Base-by-base conservation (phyloP, 2,113 vertebrate genomes). In the Oceanodroma tethys region DNA sequence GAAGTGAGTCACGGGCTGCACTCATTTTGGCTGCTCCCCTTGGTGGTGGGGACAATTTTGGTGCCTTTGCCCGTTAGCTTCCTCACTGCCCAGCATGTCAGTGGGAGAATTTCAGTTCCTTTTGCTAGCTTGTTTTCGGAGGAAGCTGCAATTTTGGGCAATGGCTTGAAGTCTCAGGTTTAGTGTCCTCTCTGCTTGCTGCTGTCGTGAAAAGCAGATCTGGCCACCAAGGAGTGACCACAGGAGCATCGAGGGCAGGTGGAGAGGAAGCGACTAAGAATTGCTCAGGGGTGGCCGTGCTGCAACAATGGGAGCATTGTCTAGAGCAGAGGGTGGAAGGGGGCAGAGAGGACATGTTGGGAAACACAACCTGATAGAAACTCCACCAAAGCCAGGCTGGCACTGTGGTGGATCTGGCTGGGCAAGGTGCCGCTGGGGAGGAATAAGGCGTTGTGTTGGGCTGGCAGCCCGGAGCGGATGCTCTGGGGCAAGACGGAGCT, bases 291-390 rank as follows among this genome's bases (percentile, higher is more conserved):
- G 47, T 6, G 59, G 26, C 42, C 36, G 42, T 62, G 79, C 59
- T 18, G 59, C 34, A 56, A 62, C 29, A 25, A 19, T 0, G 7
- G 71, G 62, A 94, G 48, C 0, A 1, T 70, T 0, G 3, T 59
- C 67, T 75, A 3, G 19, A 73, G 80, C 53, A 62, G 59, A 27
- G 75, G 58, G 53, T 58, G 65, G 85, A 42, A 59, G 20, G 32
- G 89, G 47, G 50, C 82, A 94, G 50, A 52, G 36, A 79, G 86
- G 73, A 55, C 11, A 0, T 27, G 42, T 90, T 94, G 93, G 73
- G 94, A 78, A 93, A 95, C 34, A 6, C 1, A 3, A 66, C 47
- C 42, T 30, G 47, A 4, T 34, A 22, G 71, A 32, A 88, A 81
- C 75, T 59, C 43, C 52, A 42, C 22, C 67, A 42, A 60, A 70